Evolutionary conservation across 2,888 invertebrate genomes (phyloP).

Genomic region (Acanthococcus lagerstroemiae): DNA sequence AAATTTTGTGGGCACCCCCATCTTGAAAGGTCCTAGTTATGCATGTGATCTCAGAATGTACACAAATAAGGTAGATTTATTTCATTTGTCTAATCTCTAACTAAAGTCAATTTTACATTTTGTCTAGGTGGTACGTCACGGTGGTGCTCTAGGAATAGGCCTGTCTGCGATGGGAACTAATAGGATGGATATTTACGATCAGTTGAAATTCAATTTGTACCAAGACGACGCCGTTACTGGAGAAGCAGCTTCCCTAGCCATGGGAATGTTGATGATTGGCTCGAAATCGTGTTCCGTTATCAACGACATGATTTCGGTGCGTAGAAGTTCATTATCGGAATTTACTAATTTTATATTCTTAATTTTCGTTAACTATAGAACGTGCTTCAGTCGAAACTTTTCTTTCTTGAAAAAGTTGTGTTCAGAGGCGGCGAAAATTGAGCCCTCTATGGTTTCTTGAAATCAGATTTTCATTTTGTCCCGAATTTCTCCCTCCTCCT

Average conservation of each 20-base stretch:
- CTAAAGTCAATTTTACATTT: conserved; percentile 11
- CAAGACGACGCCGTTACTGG: conserved; percentile 99
- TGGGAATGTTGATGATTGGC: conserved; percentile 99
- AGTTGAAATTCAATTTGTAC: conserved; percentile 90
- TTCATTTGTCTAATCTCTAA: background rate
- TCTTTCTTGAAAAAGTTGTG: no score
- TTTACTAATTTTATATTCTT: no score
- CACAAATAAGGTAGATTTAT: no score
- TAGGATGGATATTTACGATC: conserved; percentile 88
- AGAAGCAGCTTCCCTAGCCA: conserved; percentile 96
- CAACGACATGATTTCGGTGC: conserved; percentile 82
- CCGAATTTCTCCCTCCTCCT: no score
- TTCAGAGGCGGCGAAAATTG: no score
- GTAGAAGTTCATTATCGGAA: conserved; percentile 40
- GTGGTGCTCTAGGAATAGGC: conserved; percentile 93
- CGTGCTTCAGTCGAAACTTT: no score
- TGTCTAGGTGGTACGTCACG: conserved; percentile 80
- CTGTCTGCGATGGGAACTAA: conserved; percentile 98
- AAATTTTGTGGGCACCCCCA: no score
- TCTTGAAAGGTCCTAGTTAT: no score
- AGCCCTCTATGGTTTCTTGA: no score
- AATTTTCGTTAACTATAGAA: no score
- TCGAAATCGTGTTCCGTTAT: conserved; percentile 81
- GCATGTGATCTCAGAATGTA: no score
- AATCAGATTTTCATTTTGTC: no score